phyloP scores from a whole-genome alignment of 2,113 vertebrate species.

The Chrysochloris asiatica region DNA sequence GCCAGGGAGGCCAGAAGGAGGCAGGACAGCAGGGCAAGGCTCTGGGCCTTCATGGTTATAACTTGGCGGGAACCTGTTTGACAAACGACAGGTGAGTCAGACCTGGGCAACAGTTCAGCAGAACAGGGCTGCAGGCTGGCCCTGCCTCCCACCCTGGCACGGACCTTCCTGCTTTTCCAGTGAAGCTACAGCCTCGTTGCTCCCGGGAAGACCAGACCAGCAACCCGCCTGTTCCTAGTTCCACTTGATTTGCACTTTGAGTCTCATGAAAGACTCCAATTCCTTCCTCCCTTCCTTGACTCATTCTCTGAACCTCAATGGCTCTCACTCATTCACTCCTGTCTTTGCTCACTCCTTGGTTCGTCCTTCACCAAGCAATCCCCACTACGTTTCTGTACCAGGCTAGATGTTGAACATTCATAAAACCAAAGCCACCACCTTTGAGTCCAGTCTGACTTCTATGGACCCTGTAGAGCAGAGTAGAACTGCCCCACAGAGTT shows the following conservation, averaged over 20 bases:
- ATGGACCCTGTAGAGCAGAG: too few species aligned
- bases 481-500: too few species aligned
- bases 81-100: slow-evolving; percentile 57
- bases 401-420: not conserved
- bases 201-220: not conserved
- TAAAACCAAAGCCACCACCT: too few species aligned
- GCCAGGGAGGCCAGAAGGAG: slow-evolving; percentile 84
- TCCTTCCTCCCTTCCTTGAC: not conserved
- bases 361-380: not conserved
- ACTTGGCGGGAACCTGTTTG: slow-evolving; percentile 63
- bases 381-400: rapidly evolving
- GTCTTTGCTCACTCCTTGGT: not conserved
- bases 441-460: too few species aligned
- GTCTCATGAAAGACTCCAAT: not conserved
- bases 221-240: not conserved
- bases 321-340: not conserved
- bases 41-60: slow-evolving; percentile 83
- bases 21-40: slow-evolving; percentile 83
- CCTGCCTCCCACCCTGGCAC: not conserved
- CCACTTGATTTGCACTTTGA: not conserved
- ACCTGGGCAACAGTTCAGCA: not conserved
- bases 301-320: not conserved
- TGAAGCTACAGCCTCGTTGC: not conserved
- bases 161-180: not conserved
- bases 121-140: not conserved